These are phyloP conservation scores for Cololabis saira DNA, from an alignment of 2,113 vertebrate species.

Conservation along the genomic window DNA sequence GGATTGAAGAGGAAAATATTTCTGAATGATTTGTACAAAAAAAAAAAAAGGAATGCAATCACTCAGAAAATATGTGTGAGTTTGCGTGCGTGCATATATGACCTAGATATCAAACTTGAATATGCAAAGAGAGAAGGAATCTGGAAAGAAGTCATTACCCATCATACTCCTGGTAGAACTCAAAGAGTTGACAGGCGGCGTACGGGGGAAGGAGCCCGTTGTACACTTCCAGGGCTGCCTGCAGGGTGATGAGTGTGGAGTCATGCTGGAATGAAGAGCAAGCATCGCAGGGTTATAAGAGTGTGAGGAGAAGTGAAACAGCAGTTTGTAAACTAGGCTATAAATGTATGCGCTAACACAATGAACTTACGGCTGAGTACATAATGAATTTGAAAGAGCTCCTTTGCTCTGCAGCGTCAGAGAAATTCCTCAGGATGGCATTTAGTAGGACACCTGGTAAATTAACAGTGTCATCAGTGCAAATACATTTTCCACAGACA, in stretches of 20 bases:
- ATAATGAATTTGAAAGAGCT: slow-evolving; percentile 83
- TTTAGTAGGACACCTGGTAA: slow-evolving; percentile 85
- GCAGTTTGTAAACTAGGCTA: slow-evolving; percentile 4
- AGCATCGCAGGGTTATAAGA: slow-evolving; percentile 22
- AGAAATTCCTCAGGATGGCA: slow-evolving; percentile 85
- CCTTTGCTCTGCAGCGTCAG: slow-evolving; percentile 70
- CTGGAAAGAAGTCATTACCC: slow-evolving; percentile 81
- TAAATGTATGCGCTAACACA: slow-evolving; percentile 8
- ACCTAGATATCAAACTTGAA: slow-evolving; percentile 52
- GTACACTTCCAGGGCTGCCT: slow-evolving; percentile 87
- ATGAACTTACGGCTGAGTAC: slow-evolving; percentile 89
- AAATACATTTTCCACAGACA: slow-evolving; percentile 38
- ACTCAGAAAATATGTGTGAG: slow-evolving; percentile 19
- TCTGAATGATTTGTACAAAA: slow-evolving; percentile 9
- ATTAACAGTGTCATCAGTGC: slow-evolving; percentile 49
- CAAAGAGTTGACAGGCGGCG: slow-evolving; percentile 88
- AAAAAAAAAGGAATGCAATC: slow-evolving; percentile 10
- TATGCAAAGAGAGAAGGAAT: slow-evolving; percentile 36
- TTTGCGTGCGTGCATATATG: slow-evolving; percentile 8
- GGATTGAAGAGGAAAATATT: slow-evolving; percentile 17
- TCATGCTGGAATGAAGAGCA: slow-evolving; percentile 75
- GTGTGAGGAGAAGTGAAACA: slow-evolving; percentile 24
- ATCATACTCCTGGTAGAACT: slow-evolving; percentile 85
- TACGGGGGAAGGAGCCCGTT: slow-evolving; percentile 87
- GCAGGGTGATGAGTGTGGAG: slow-evolving; percentile 88